Conservation (phyloP, 2,888 invertebrate species). For the Dryobotodes eremita region DNA sequence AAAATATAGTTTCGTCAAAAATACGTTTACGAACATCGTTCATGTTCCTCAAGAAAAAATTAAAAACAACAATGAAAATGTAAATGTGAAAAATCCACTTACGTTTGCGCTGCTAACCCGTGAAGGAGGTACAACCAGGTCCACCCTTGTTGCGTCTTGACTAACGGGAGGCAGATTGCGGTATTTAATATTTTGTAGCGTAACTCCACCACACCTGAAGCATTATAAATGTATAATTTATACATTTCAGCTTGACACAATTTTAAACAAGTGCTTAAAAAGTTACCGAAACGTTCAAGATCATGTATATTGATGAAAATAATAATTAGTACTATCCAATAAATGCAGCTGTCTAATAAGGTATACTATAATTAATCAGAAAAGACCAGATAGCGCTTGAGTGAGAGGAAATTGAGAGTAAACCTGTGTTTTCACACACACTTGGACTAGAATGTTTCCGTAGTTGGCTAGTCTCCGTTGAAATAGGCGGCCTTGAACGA, state of each 20-base stretch:
- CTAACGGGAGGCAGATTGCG: conserved; percentile 27
- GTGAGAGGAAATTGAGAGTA: not conserved
- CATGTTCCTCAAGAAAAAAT: not conserved
- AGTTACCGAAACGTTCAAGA: not conserved
- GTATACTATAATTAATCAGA: not conserved
- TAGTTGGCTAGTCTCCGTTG: not conserved
- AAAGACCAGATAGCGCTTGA: not conserved
- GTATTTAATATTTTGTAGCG: conserved; percentile 22
- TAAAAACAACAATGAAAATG: not conserved
- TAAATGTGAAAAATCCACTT: not conserved
- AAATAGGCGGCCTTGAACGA: not conserved
- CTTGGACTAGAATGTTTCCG: not conserved
- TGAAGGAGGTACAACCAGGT: conserved; percentile 5
- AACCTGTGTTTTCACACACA: not conserved
- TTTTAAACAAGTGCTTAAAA: not conserved
- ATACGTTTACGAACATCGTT: not conserved
- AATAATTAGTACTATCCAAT: not conserved
- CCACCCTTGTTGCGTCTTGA: conserved; percentile 7
- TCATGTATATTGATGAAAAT: not conserved
- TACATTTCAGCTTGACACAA: not conserved
- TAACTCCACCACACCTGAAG: conserved; percentile 31
- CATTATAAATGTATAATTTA: not conserved
- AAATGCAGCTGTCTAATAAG: not conserved
- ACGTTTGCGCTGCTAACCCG: not conserved
- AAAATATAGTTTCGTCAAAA: not conserved